phyloP scores from a whole-genome alignment of 2,113 vertebrate genomes.

The Anarhynchus alexandrinus region DNA sequence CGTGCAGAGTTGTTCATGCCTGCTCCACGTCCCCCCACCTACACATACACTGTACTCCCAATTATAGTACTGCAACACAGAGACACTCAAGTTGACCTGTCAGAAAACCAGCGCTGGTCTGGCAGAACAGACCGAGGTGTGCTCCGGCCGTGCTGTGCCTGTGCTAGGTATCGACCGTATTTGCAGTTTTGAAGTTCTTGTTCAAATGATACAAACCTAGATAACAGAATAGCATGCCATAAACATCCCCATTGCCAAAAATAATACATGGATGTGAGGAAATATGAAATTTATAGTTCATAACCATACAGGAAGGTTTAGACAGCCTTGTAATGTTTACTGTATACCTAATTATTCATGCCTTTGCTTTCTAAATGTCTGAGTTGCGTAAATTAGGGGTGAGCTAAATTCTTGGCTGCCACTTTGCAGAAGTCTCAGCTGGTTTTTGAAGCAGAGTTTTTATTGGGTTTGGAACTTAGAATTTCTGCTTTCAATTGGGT shows the following conservation, averaged over 20 bases:
- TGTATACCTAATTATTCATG: not conserved
- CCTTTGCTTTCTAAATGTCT: not conserved
- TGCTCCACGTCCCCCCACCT: not conserved
- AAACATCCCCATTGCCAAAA: not conserved
- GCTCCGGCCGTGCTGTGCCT: not conserved
- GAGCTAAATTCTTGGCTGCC: not conserved
- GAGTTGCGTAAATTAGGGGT: not conserved
- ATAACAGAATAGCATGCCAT: not conserved
- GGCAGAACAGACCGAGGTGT: not conserved
- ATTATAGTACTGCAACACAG: accelerated
- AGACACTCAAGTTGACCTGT: not conserved
- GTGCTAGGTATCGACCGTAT: not conserved
- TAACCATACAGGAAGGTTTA: not conserved
- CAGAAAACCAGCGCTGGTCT: not conserved
- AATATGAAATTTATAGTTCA: not conserved
- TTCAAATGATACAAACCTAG: not conserved
- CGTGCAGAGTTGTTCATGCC: accelerated
- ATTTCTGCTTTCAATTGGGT: not conserved
- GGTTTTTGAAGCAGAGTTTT: not conserved
- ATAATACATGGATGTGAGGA: not conserved
- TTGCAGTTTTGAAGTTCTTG: not conserved
- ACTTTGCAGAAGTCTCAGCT: not conserved
- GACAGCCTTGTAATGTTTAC: not conserved
- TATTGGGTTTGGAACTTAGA: not conserved
- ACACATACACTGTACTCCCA: not conserved